These are phyloP conservation scores for Semnornis frantzii DNA, from an alignment of 2,113 vertebrate species.

Conservation along the genomic window DNA sequence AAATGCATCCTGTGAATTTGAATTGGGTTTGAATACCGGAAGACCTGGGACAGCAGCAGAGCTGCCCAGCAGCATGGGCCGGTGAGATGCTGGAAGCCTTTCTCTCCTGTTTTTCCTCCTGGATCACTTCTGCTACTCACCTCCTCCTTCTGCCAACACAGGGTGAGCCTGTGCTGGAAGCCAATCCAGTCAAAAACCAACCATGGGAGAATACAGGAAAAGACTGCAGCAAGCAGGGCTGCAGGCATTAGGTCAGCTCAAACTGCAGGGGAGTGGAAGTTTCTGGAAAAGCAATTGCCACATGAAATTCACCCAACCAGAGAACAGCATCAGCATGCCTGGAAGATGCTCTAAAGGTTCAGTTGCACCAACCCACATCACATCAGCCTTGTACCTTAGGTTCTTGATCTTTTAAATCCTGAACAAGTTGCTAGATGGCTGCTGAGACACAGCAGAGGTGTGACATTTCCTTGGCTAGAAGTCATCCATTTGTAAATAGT, in stretches of 20 bases:
- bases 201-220: rapidly evolving
- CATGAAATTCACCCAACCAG: not conserved
- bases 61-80: rapidly evolving
- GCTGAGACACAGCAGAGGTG: not conserved
- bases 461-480: not conserved
- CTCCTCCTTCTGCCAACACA: not conserved
- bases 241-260: rapidly evolving
- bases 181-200: rapidly evolving
- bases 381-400: not conserved
- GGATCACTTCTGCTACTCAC: too few species aligned
- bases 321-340: not conserved
- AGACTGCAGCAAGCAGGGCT: not conserved
- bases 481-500: not conserved
- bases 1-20: not conserved
- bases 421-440: not conserved
- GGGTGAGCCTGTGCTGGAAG: not conserved
- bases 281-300: not conserved
- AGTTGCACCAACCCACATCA: not conserved
- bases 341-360: not conserved
- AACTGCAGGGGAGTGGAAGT: not conserved
- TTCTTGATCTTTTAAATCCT: not conserved
- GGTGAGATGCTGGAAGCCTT: not conserved
- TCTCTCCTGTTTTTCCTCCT: not conserved
- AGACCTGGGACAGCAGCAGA: too few species aligned
- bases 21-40: not conserved